Evolutionary conservation across 2,113 vertebrate species (phyloP), one percentile per base, ranked within the genome.

Genomic region (Amphilophus citrinellus): DNA sequence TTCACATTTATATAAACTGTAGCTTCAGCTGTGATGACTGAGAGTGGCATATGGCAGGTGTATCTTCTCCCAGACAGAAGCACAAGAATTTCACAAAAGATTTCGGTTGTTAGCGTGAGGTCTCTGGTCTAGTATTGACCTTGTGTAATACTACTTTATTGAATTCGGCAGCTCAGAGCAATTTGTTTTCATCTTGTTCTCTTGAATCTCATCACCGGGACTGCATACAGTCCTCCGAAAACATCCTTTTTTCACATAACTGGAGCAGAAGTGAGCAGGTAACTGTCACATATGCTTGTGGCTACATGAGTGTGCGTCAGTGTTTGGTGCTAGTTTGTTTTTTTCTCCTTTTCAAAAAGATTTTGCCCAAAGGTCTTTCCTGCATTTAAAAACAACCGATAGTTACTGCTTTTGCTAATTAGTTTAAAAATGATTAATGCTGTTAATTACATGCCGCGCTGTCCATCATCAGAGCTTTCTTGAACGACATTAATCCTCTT

Each of bases 351-450:
- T 71, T 24, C 17, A 50, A 71, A 10, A 63, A 39, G 18, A 78
- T 76, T 78, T 83, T 50, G 66, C 84, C 61, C 24, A 18, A 71
- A 77, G 80, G 80, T 63, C 35, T 20, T 22, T 80, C 47, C 82
- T 58, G 56, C 27, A 44, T 65, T 86, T 22, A 80, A 61, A 77
- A 77, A 78, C 79, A 81, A 62, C 83, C 42, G 15, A 42, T 42
- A 60, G 77, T 68, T 57, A 22, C 61, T 32, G 57, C 71, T 71
- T 65, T 82, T 9, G 7, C 47, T 86, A 81, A 87, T 85, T 78
- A 60, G 57, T 80, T 61, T 7, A 61, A 87, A 39, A 84, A 82
- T 80, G 57, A 89, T 88, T 80, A 65, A 89, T 91, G 57, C 18
- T 1, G 57, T 83, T 92, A 86, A 88, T 89, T 76, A 91, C 73